phyloP scores from a whole-genome alignment of 1,140 invertebrate genomes.

The Centruroides vittatus region DNA sequence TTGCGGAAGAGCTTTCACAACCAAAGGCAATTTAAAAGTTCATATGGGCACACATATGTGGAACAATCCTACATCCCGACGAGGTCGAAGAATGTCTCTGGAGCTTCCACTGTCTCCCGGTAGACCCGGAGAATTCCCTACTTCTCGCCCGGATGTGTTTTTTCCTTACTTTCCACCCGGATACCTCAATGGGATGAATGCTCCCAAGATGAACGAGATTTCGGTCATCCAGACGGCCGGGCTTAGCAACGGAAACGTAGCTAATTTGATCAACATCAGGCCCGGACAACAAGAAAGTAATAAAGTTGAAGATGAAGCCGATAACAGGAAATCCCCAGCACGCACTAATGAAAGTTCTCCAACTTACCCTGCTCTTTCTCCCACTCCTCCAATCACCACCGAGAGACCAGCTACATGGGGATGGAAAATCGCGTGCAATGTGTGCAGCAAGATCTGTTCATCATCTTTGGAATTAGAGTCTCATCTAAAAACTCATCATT shows the following conservation, averaged over 20 bases:
- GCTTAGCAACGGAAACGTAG: conserved; percentile 21
- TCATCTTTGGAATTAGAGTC: conserved; percentile 28
- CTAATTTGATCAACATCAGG: conserved; percentile 30
- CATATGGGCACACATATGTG: conserved; percentile 98
- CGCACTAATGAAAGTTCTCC: background rate
- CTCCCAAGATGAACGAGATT: conserved; percentile 43
- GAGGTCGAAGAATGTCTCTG: conserved; percentile 85
- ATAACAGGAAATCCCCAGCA: background rate
- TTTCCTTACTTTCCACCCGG: conserved; percentile 43
- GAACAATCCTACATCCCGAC: conserved; percentile 79
- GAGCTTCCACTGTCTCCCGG: conserved; percentile 61
- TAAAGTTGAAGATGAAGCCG: too few relatives aligned
- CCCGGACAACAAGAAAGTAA: background rate
- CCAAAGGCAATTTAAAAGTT: conserved; percentile 94
- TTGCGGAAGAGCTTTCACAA: conserved; percentile 59
- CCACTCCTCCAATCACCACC: too few relatives aligned
- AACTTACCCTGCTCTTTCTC: too few relatives aligned
- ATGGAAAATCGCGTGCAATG: conserved; percentile 28
- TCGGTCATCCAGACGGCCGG: conserved; percentile 43
- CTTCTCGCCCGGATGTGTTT: conserved; percentile 66
- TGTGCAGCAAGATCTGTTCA: conserved; percentile 30
- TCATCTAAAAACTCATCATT: conserved; percentile 16
- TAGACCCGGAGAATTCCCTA: conserved; percentile 60
- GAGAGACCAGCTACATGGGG: conserved; percentile 13
- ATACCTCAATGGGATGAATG: conserved; percentile 28